These are phyloP conservation scores for Andrena haemorrhoa DNA, from an alignment of 2,888 invertebrate genomes.

Conservation along the genomic window DNA sequence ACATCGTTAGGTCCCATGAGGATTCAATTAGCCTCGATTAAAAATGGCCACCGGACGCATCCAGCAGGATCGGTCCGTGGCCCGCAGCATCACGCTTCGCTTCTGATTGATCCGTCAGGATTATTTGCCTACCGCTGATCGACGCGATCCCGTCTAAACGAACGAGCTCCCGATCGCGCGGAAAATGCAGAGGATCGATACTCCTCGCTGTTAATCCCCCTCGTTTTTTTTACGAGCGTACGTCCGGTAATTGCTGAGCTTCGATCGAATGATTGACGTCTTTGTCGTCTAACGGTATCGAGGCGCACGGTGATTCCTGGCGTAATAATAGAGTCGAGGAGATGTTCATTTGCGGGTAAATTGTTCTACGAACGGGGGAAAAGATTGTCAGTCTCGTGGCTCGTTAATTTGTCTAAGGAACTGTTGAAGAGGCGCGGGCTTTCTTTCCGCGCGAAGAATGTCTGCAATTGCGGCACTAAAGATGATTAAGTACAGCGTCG, in stretches of 20 bases:
- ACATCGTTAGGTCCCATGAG: background rate
- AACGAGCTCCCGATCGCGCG: background rate
- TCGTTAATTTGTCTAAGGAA: no score
- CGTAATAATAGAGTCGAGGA: slow-evolving; percentile 9
- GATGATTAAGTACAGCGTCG: no score
- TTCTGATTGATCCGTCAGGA: background rate
- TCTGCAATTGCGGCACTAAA: no score
- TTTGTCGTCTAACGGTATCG: slow-evolving; percentile 31
- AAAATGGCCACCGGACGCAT: background rate
- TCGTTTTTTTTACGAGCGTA: background rate
- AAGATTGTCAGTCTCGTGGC: no score
- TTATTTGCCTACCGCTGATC: background rate
- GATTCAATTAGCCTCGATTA: background rate
- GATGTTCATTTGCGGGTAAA: slow-evolving; percentile 2
- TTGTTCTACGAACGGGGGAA: slow-evolving; percentile 1
- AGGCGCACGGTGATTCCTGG: background rate
- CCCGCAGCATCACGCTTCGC: background rate
- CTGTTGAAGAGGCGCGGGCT: no score
- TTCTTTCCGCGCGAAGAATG: no score
- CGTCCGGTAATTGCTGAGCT: background rate
- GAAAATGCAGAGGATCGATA: slow-evolving; percentile 10
- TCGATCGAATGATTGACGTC: background rate
- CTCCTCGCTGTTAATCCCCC: background rate
- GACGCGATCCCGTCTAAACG: background rate
- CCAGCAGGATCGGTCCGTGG: background rate